Base-by-base conservation (phyloP, 2,888 invertebrate genomes). In the Drosophila bunnanda region DNA sequence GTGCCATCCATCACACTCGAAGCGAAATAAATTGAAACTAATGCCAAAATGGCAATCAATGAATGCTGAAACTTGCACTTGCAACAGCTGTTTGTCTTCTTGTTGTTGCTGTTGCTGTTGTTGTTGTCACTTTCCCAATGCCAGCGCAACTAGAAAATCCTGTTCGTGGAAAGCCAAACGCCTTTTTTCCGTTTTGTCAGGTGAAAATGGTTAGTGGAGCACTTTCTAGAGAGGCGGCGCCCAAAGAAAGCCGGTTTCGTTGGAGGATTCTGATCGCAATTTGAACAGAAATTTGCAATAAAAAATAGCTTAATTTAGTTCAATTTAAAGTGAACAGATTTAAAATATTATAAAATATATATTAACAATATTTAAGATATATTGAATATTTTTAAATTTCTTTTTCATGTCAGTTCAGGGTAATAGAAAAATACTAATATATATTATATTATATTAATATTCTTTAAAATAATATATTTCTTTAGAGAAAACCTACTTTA, bases 11-110 rank as follows among this genome's bases (percentile, higher is more conserved):
- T 85, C 88, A 88, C 85, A 83, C 86, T 85, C 86, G 81, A 81
- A 80, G 83, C 76, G 86, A 88, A 88, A 88, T 85, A 85, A 85
- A 85, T 85, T 88, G 85, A 88, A 85, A 85, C 88, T 85, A 88
- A 85, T 88, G 76, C 85, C 86, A 77, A 82, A 86, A 88, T 57
- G 85, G 83, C 82, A 85, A 85, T 82, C 88, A 82, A 82, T 85
- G 84, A 77, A 74, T 84, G 76, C 67, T 76, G 61, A n/a, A 30
- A 30, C 64, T 62, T 44, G 43, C 65, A 43, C 65, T 66, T 46
- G 65, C 65, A 65, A 66, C 66, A 66, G 66, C 66, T 66, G 66
- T 66, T 64, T 54, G 4, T 54, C 32, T 13, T 9, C 15, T 34
- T 43, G 17, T 28, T 28, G 12, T 28, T 41, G 8, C 2, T 39